Evolutionary conservation across 1,140 invertebrate genomes (phyloP), one percentile per base, ranked within the genome.

Genomic region (Listronotus bonariensis): DNA sequence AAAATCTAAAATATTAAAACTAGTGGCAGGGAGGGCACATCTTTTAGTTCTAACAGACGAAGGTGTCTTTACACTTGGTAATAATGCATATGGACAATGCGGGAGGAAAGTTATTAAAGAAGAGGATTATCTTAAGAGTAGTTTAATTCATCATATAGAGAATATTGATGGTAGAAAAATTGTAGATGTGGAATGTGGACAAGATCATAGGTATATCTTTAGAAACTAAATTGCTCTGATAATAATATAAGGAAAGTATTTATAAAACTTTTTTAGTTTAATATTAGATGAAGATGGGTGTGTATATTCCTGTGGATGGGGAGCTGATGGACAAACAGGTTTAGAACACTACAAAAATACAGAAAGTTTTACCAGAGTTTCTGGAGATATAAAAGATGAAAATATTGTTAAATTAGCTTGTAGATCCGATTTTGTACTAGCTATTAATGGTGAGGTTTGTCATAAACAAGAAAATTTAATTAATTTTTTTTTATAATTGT

Each of bases 71-170:
- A 87, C 90, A 40, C 78, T 97, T 67, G 96, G 96, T 14, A 95
- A 96, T 76, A 98, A 98, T 84, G 84, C 88, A 0, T 96, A 92
- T 80, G 96, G 96, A 10, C 96, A 98, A 78, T 98, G 96, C 81
- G 95, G 94, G 0, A 81, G 95, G 48, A 82, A 82, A 57, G 88
- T 97, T 69, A 87, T 96, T 68, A 75, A 85, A 17, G 82, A 89
- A 72, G 94, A 98, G 80, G 81, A 89, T 53, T 95, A 93, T 74
- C 79, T 75, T 41, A 82, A 82, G 3, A 89, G 85, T 66, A 82
- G 82, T 72, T 79, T 84, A 4, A 80, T 92, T 26, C 80, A 92
- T 80, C 82, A 87, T 65, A 87, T 95, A 56, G 70, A 77, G 36
- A 72, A 82, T 36, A 79, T 92, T n/a, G 86, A 88, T 68, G 84